Base-by-base conservation (phyloP, 2,797 vertebrate species). In the Sebastes minor region DNA sequence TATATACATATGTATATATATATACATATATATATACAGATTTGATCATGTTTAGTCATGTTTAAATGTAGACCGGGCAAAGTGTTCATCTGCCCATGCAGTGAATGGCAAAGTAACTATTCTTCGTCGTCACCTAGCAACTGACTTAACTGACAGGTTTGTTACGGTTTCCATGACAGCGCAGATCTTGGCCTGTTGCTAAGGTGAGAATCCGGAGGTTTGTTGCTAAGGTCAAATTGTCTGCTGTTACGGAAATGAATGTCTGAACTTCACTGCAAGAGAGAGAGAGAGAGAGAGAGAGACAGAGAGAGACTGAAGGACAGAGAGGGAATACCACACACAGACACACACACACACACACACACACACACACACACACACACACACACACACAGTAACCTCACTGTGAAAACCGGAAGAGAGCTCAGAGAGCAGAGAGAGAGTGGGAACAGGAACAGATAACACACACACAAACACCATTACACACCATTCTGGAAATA, bases 91-190 rank as follows among this genome's bases (percentile, higher is more conserved):
- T 35, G 14, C 42, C 66, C 16, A 49, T 49, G 42, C 22, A n/a
- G 28, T 74, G 74, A 75, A 61, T 16, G 30, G 77, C 73, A 70
- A 74, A 79, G 35, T 52, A 69, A 81, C 76, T 59, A 32, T 77
- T 81, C 76, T 74, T 80, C 63, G 42, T 74, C n/a, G n/a, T 91
- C 79, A 57, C 91, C 76, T 86, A 87, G 90, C 90, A 91, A 90
- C 86, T 70, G 81, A 73, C 53, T 78, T 76, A 72, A 89, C 74
- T 85, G 86, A 89, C 88, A 91, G 84, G 76, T 88, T 86, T 88
- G 87, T 78, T 83, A 66, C 71, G 1, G 91, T 92, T 92, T 87
- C 92, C 89, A 93, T 92, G 92, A 90, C 86, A 88, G 80, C 76
- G 6, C 60, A 88, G 71, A 84, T 82, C 71, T 80, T 60, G 71